Evolutionary conservation across 2,113 vertebrate species (phyloP).

Genomic region (Rhabdomys dilectus): DNA sequence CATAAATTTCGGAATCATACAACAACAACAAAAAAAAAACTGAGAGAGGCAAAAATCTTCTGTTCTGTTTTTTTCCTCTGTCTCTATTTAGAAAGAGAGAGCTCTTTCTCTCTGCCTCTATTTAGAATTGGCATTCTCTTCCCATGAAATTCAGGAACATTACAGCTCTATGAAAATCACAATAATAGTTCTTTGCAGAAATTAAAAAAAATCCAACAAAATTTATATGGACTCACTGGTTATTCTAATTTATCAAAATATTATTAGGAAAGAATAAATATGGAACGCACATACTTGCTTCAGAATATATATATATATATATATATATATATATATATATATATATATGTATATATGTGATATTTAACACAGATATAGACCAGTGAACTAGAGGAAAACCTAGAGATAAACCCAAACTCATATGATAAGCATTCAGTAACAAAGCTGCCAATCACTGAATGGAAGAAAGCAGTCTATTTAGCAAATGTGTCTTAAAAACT

Average conservation of each 20-base stretch:
- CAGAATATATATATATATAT: no score
- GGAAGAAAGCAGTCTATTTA: not conserved
- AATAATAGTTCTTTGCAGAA: not conserved
- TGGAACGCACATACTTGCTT: not conserved
- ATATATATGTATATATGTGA: no score
- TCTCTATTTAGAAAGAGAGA: not conserved
- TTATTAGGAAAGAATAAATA: not conserved
- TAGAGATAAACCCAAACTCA: not conserved
- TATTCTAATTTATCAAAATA: not conserved
- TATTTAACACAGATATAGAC: not conserved
- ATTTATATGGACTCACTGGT: not conserved
- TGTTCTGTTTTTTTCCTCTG: not conserved
- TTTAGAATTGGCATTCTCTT: not conserved
- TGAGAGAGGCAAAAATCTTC: not conserved
- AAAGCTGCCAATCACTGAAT: not conserved
- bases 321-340: no score
- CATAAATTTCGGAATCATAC: not conserved
- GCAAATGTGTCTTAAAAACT: not conserved
- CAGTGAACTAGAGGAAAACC: not conserved
- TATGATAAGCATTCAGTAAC: not conserved
- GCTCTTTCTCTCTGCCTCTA: not conserved
- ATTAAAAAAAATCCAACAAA: not conserved
- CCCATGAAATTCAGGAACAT: not conserved
- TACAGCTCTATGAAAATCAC: not conserved
- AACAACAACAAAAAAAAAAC: no score